phyloP scores from a whole-genome alignment of 2,797 vertebrate genomes.

The Lacerta agilis region DNA sequence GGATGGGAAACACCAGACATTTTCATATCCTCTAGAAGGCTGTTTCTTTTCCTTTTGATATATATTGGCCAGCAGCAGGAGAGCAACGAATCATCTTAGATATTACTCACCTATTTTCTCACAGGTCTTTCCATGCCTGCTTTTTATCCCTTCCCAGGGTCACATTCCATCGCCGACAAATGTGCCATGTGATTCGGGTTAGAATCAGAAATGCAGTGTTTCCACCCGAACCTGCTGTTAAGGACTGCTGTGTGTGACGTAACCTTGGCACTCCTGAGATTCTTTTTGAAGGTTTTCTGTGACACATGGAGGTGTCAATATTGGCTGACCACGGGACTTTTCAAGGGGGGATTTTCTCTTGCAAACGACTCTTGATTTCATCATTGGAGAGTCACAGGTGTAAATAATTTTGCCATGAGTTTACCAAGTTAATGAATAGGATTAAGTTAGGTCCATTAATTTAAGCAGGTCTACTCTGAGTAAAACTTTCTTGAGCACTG shows the following conservation, averaged over 20 bases:
- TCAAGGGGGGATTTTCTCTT: not conserved
- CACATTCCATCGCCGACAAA: not conserved
- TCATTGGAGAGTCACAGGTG: too few species aligned
- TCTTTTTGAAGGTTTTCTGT: not conserved
- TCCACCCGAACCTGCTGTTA: not conserved
- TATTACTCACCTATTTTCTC: not conserved
- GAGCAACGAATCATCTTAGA: not conserved
- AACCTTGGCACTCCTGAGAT: not conserved
- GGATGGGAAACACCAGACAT: not conserved
- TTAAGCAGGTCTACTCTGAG: too few species aligned
- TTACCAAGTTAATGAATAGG: not conserved
- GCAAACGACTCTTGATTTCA: not conserved
- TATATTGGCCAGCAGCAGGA: not conserved
- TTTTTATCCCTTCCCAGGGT: not conserved
- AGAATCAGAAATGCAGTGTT: not conserved
- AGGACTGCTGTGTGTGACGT: not conserved
- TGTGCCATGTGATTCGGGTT: not conserved
- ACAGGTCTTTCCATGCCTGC: not conserved
- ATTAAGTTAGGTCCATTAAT: too few species aligned
- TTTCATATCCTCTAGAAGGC: not conserved
- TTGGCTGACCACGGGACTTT: not conserved
- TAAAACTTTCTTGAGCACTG: too few species aligned
- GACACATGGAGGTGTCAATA: not conserved
- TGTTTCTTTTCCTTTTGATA: not conserved
- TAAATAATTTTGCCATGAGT: not conserved